phyloP scores from a whole-genome alignment of 2,797 vertebrate genomes.

The Poecile montanus region DNA sequence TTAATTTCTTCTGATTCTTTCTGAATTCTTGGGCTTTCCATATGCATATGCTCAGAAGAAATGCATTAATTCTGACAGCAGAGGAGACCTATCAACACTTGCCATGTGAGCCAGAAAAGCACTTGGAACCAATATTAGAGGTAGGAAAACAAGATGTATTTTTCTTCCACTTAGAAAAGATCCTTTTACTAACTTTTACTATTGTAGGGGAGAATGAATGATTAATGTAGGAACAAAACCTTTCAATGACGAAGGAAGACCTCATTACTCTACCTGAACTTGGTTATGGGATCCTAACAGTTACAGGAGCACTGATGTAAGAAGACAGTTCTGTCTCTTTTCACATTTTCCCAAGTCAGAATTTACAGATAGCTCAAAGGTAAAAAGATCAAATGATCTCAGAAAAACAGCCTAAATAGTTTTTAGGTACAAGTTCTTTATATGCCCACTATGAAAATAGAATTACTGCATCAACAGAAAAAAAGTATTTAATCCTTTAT shows the following conservation, averaged over 20 bases:
- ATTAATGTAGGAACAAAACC: background rate
- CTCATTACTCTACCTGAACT: background rate
- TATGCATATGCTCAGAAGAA: background rate
- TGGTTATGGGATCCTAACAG: background rate
- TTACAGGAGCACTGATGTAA: rapidly evolving
- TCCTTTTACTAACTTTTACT: background rate
- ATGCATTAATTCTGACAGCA: background rate
- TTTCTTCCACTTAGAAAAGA: background rate
- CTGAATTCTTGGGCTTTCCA: background rate
- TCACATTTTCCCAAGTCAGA: background rate
- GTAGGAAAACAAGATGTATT: background rate
- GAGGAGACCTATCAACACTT: background rate
- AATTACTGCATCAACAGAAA: background rate
- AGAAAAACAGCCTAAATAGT: background rate
- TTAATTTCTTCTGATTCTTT: background rate
- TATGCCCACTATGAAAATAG: background rate
- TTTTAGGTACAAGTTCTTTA: background rate
- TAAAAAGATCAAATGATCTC: background rate
- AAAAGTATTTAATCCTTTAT: too few relatives aligned
- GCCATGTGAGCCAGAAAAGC: background rate
- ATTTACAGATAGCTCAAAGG: background rate
- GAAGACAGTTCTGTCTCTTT: background rate
- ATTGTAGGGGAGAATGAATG: background rate
- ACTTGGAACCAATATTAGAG: background rate
- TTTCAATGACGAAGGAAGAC: background rate